Conservation (phyloP, 2,888 invertebrate genomes). For the Xanthostigma xanthostigma region DNA sequence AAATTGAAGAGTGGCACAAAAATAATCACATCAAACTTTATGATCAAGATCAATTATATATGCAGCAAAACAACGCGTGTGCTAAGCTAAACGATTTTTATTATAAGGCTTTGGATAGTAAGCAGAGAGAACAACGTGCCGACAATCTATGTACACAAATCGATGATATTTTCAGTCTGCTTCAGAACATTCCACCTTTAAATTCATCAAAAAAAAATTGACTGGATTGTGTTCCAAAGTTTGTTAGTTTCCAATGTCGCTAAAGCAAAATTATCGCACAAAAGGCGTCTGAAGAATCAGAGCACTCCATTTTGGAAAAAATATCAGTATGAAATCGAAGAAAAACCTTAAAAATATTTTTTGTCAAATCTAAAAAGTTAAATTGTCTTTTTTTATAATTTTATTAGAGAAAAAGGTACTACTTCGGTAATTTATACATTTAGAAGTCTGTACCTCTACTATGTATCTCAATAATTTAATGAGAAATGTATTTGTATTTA, state of each 20-base stretch:
- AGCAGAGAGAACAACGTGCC: slow-evolving; percentile 2
- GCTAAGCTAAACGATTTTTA: slow-evolving; percentile 6
- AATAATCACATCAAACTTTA: slow-evolving; percentile 4
- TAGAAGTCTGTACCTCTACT: too few species aligned
- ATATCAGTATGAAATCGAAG: slow-evolving; percentile 3
- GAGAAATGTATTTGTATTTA: too few species aligned
- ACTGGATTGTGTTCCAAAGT: slow-evolving; percentile 6
- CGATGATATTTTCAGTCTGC: slow-evolving; percentile 7
- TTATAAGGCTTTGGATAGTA: slow-evolving; percentile 4
- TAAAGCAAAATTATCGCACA: slow-evolving; percentile 7
- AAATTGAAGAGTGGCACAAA: slow-evolving; percentile 7
- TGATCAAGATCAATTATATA: slow-evolving; percentile 1
- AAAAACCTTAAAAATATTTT: background rate
- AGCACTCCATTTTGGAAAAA: slow-evolving; percentile 8
- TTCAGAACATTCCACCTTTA: slow-evolving; percentile 6
- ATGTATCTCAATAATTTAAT: too few species aligned
- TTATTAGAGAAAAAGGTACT: too few species aligned
- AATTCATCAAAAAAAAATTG: slow-evolving; percentile 5
- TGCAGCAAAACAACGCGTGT: slow-evolving; percentile 2
- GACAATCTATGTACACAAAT: slow-evolving; percentile 8
- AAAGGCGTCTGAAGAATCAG: slow-evolving; percentile 5
- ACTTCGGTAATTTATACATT: too few species aligned
- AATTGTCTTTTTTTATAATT: too few species aligned
- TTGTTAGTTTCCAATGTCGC: slow-evolving; percentile 6
- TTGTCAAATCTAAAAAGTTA: background rate